Conservation (phyloP, 2,888 invertebrate species). For the Hydroisotoma schaefferi region DNA sequence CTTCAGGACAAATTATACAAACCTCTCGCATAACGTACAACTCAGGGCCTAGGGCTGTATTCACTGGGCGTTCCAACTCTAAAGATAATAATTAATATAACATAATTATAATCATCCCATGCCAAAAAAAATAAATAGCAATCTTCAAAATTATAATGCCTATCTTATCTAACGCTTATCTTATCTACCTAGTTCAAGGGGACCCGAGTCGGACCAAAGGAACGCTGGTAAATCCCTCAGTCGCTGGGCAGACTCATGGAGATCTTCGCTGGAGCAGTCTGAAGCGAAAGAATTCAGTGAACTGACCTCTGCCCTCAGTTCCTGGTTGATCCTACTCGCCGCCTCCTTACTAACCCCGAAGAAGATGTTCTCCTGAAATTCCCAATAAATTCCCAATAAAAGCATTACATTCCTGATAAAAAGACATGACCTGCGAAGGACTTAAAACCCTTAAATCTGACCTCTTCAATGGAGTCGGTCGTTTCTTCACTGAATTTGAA, state of each 20-base stretch:
- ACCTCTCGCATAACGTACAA: slow-evolving; percentile 5
- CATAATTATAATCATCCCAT: background rate
- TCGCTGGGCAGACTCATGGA: slow-evolving; percentile 29
- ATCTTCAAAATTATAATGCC: background rate
- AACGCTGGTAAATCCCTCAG: slow-evolving; percentile 42
- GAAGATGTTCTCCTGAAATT: slow-evolving; percentile 37
- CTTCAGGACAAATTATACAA: background rate
- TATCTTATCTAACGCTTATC: background rate
- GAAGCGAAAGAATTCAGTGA: slow-evolving; percentile 45
- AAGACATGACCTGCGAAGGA: background rate
- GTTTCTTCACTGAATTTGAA: slow-evolving; percentile 69
- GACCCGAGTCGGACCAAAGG: slow-evolving; percentile 39
- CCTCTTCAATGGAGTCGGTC: slow-evolving; percentile 58
- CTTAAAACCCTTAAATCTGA: slow-evolving; percentile 53
- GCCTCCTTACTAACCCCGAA: slow-evolving; percentile 38
- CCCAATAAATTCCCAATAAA: background rate
- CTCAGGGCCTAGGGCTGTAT: slow-evolving; percentile 2
- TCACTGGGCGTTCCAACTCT: slow-evolving; percentile 10
- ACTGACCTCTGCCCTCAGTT: slow-evolving; percentile 42
- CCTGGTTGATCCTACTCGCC: slow-evolving; percentile 38
- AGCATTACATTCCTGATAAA: background rate
- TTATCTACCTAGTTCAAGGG: slow-evolving; percentile 37
- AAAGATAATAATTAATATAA: background rate
- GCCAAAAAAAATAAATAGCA: no score
- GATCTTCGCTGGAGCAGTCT: slow-evolving; percentile 42